These are phyloP conservation scores for Cyphomyrus discorhynchus DNA, from an alignment of 2,113 vertebrate genomes.

Conservation along the genomic window DNA sequence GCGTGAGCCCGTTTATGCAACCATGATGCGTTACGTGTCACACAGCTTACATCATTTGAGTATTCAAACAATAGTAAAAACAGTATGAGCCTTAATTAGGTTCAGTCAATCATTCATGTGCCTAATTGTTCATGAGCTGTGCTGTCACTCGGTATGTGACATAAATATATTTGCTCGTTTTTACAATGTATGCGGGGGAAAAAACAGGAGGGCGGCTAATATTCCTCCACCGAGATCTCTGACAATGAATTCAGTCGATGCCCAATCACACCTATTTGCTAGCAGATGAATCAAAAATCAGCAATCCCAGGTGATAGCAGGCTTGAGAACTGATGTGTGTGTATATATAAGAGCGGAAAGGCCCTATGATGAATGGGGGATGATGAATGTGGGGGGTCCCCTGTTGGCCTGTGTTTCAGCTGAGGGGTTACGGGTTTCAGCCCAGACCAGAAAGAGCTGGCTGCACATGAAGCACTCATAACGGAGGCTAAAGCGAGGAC, in stretches of 20 bases:
- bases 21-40: too few relatives aligned
- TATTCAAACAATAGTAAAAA: neutral
- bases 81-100: neutral
- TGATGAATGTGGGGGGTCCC: neutral
- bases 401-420: neutral
- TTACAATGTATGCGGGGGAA: neutral
- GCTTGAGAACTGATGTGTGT: neutral
- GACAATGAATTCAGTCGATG: neutral
- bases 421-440: constrained; percentile 10
- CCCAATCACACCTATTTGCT: neutral
- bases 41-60: neutral
- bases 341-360: neutral
- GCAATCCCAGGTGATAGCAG: neutral
- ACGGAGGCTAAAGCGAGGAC: constrained; percentile 41
- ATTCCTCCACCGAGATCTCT: neutral
- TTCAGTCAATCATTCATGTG: neutral
- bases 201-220: neutral
- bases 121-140: neutral
- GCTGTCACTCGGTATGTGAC: neutral
- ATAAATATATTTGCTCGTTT: neutral
- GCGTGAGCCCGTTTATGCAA: neutral
- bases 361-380: neutral
- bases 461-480: neutral
- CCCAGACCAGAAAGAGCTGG: neutral
- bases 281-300: neutral